A percentile compares a stretch with the other conserved stretches of the same genome.
Conservation (phyloP, 1,140 invertebrate species). For the Procambarus clarkii region DNA sequence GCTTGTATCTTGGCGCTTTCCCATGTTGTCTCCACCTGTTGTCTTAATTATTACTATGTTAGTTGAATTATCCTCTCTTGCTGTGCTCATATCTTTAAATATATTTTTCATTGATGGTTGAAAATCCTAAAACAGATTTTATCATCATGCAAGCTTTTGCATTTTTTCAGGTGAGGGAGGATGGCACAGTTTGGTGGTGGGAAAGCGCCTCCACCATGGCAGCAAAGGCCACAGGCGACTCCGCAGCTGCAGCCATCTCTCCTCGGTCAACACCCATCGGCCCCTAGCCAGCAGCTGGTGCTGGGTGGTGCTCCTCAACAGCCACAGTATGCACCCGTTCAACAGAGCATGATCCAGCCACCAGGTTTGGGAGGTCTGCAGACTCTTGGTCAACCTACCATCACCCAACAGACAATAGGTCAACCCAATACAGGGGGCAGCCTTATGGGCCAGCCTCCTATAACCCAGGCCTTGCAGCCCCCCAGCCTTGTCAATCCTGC, state of each 20-base stretch:
- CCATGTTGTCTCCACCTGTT: too few relatives aligned
- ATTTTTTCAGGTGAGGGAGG: slow-evolving; percentile 35
- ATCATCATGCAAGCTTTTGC: too few relatives aligned
- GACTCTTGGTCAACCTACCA: slow-evolving; percentile 55
- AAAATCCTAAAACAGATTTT: not conserved
- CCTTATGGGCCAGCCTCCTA: slow-evolving; percentile 71
- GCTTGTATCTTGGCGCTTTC: too few relatives aligned
- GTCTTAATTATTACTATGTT: too few relatives aligned
- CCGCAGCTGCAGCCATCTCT: slow-evolving; percentile 66
- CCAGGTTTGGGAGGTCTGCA: slow-evolving; percentile 68
- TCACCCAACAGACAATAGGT: slow-evolving; percentile 55
- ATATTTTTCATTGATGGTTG: not conserved
- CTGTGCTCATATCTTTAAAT: not conserved
- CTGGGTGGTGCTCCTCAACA: slow-evolving; percentile 56
- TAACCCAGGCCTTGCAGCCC: slow-evolving; percentile 68
- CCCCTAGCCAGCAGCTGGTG: slow-evolving; percentile 65
- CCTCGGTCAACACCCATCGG: slow-evolving; percentile 69
- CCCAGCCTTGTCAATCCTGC: slow-evolving; percentile 53
- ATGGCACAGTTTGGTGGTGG: slow-evolving; percentile 71
- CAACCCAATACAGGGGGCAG: slow-evolving; percentile 59
- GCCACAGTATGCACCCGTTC: slow-evolving; percentile 71
- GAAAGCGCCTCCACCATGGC: slow-evolving; percentile 71
- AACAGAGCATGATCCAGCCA: slow-evolving; percentile 72
- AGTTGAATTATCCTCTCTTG: not conserved
- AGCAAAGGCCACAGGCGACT: slow-evolving; percentile 68